A percentile compares a stretch with the other conserved stretches of the same genome.
These are phyloP conservation scores for Drosophila ogumai DNA, from an alignment of 1,140 invertebrate genomes.

Conservation along the genomic window DNA sequence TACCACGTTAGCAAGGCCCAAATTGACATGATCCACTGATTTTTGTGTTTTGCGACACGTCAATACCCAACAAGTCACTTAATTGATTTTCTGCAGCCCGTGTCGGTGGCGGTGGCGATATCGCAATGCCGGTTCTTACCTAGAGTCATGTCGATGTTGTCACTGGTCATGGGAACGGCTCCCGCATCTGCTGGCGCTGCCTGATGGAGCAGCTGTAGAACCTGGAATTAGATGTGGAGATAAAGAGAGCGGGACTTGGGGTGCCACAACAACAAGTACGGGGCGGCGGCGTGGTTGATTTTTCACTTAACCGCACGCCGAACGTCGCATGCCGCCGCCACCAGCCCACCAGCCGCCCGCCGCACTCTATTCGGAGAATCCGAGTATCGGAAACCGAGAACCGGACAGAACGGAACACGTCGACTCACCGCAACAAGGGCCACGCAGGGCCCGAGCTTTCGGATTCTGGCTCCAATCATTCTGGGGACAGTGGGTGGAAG, in stretches of 20 bases:
- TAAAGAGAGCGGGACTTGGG: slow-evolving; percentile 4
- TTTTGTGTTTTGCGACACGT: slow-evolving; percentile 67
- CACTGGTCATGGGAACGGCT: slow-evolving; percentile 90
- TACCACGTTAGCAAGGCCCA: slow-evolving; percentile 48
- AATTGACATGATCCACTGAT: slow-evolving; percentile 26
- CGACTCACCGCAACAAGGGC: slow-evolving; percentile 73
- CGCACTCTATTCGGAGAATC: slow-evolving; percentile 3
- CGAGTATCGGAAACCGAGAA: slow-evolving; percentile 5
- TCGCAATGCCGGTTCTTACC: slow-evolving; percentile 86
- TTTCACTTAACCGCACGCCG: not conserved
- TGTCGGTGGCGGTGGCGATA: slow-evolving; percentile 7
- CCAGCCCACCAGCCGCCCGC: not conserved
- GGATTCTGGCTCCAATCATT: slow-evolving; percentile 63
- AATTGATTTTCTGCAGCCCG: slow-evolving; percentile 38
- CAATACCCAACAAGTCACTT: slow-evolving; percentile 42
- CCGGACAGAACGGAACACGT: slow-evolving; percentile 59
- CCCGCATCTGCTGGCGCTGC: slow-evolving; percentile 86
- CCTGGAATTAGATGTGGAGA: slow-evolving; percentile 36
- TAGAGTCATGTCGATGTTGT: slow-evolving; percentile 93
- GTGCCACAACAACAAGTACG: not conserved
- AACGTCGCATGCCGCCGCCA: not conserved
- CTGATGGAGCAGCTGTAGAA: slow-evolving; percentile 57
- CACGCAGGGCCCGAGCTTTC: slow-evolving; percentile 63
- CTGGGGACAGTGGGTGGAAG: slow-evolving; percentile 38
- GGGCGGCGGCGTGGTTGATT: not conserved